Base-by-base conservation (phyloP, 2,113 vertebrate species). In the Brevimyrus niger region DNA sequence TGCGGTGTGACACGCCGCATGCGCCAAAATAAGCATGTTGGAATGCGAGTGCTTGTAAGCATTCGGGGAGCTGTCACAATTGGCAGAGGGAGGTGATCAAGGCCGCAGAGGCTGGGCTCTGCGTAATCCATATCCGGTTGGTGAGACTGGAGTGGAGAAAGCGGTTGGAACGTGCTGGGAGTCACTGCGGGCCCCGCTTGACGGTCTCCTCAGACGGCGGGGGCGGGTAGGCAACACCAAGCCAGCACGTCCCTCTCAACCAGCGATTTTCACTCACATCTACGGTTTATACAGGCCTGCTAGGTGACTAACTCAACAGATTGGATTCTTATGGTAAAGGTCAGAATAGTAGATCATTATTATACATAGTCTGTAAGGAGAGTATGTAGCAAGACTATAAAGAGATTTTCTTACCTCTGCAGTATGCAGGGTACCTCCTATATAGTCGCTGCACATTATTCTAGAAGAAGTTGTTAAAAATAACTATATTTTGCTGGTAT, bases 251-350 rank as follows among this genome's bases (percentile, higher is more conserved):
- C n/a, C 44, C 23, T 27, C 27, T 27, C n/a, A 21, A 86, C 27
- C 85, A 31, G 46, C 15, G 46, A 50, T 50, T 51, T 35, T 86
- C 48, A 21, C 42, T 82, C 84, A 86, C 84, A 87, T 53, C 44
- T 13, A 19, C 15, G 50, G 15, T 48, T 84, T 47, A 44, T 84
- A 47, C 44, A 84, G 47, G 46, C 85, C 50, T 35, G 50, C 50
- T 38, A 87, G 47, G 15, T 27, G 85, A 87, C 85, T 35, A 31
- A 53, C 85, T 35, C n/a, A 35, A 53, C 85, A 89, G 90, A 92
- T 88, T 92, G 87, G 86, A 92, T 88, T 90, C 88, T 50, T 85
- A 91, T 86, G 86, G 46, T 90, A 92, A 92, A 93, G 91, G 91
- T 91, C 92, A 92, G 31, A 3, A 48, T 35, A 76, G 50, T 80